Base-by-base conservation (phyloP, 2,888 invertebrate genomes). In the Agonopterix arenella region DNA sequence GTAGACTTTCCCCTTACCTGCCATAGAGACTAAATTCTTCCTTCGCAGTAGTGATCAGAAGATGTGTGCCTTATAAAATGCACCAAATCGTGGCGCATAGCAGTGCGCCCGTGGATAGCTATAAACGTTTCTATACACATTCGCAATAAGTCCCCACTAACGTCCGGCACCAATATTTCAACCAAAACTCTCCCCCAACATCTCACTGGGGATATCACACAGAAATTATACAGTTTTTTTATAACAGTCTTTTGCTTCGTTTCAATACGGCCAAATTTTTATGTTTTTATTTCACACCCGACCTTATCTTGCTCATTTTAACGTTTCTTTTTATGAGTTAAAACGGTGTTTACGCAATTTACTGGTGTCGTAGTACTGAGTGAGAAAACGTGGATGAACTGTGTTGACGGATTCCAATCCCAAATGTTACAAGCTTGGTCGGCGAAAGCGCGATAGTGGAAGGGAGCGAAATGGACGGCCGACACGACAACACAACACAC, bases 1-100 rank as follows among this genome's bases (percentile, higher is more conserved):
- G 28, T 28, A 28, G 28, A 28, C 40, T 9, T 40, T 40, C 42
- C 50, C 54, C 78, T 81, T 63, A 84, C 84, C 83, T 76, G 69
- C 62, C 61, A 57, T 62, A 60, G 55, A 55, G 64, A 76, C 89
- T 89, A 89, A 84, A 89, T 76, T 73, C 63, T 84, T 79, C 88
- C 89, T 91, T 94, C 94, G 90, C 93, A 93, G 78, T 93, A 94
- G 76, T 94, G 94, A 65, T 94, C 93, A 62, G 94, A 94, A 60
- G 93, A 93, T 57, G 94, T 94, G 85, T 94, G 93, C 73, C 94
- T 90, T 84, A 94, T 94, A 72, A 93, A 93, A 70, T 93, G 91
- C 76, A 92, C 88, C 80, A 93, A 85, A 82, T 93, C 92, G 90
- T 92, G 92, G 91, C 93, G 93, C 94, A 94, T 94, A 91, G 93